A percentile compares a stretch with the other conserved stretches of the same genome.
phyloP scores from a whole-genome alignment of 2,888 invertebrate species.

The Eupithecia exiguata region DNA sequence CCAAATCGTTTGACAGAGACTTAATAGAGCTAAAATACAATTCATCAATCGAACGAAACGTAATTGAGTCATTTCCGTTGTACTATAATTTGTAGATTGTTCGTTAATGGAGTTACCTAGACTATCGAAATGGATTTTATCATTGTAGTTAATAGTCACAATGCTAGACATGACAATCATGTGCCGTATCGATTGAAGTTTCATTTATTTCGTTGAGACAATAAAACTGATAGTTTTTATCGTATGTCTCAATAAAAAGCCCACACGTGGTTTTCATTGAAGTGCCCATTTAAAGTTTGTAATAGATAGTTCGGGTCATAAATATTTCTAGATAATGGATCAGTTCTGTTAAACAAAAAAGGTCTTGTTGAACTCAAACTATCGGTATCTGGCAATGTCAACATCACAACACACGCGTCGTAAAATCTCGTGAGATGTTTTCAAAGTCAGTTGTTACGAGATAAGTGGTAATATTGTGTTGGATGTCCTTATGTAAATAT shows the following conservation, averaged over 20 bases:
- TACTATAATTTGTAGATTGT: slow-evolving; percentile 43
- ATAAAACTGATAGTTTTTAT: slow-evolving; percentile 45
- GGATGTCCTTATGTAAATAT: slow-evolving; percentile 79
- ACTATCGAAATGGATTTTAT: slow-evolving; percentile 36
- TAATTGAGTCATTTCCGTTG: slow-evolving; percentile 60
- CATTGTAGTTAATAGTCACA: slow-evolving; percentile 36
- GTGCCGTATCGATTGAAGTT: slow-evolving; percentile 32
- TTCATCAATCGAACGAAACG: slow-evolving; percentile 52
- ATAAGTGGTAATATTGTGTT: slow-evolving; percentile 82
- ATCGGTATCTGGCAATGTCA: slow-evolving; percentile 62
- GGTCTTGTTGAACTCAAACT: slow-evolving; percentile 60
- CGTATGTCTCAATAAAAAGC: slow-evolving; percentile 53
- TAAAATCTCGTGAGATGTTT: slow-evolving; percentile 70
- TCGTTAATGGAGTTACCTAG: slow-evolving; percentile 33
- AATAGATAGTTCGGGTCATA: slow-evolving; percentile 63
- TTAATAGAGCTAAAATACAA: slow-evolving; percentile 44
- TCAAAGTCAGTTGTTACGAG: slow-evolving; percentile 75
- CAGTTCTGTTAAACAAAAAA: slow-evolving; percentile 62
- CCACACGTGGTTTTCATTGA: slow-evolving; percentile 56
- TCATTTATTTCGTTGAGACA: slow-evolving; percentile 31
- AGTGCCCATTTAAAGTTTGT: slow-evolving; percentile 59
- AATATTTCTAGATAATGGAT: slow-evolving; percentile 64
- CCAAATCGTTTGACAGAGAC: slow-evolving; percentile 27
- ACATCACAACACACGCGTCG: slow-evolving; percentile 63
- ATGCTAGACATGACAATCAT: slow-evolving; percentile 26